Conservation (phyloP, 1,140 invertebrate genomes). For the Heliothis virescens region DNA sequence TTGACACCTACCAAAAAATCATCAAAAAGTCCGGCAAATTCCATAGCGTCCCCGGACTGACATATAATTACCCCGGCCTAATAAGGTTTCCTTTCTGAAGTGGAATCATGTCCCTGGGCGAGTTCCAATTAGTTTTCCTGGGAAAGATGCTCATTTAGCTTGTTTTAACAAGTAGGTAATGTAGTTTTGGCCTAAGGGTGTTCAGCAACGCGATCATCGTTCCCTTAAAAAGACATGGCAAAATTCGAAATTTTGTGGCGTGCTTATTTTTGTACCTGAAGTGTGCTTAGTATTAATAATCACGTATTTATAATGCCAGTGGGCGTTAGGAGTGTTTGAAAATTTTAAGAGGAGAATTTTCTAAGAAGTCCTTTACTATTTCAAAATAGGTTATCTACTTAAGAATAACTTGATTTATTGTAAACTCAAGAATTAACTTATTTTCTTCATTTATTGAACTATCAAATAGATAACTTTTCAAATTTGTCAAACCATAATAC, state of each 20-base stretch:
- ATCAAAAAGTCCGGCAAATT: not conserved
- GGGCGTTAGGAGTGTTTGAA: too few relatives aligned
- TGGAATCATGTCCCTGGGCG: slow-evolving; percentile 36
- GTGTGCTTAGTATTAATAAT: not conserved
- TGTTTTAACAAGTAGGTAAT: slow-evolving; percentile 37
- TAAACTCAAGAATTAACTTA: too few relatives aligned
- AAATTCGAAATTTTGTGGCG: not conserved
- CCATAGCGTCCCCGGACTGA: not conserved
- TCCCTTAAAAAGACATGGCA: slow-evolving; percentile 6
- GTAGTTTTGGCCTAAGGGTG: slow-evolving; percentile 11
- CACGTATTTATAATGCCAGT: too few relatives aligned
- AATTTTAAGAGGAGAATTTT: too few relatives aligned
- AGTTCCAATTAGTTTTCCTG: slow-evolving; percentile 33
- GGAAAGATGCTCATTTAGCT: slow-evolving; percentile 40
- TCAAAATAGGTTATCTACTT: too few relatives aligned
- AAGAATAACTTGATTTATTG: too few relatives aligned
- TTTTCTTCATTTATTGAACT: too few relatives aligned
- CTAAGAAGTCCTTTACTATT: too few relatives aligned
- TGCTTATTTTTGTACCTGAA: not conserved
- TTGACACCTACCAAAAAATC: slow-evolving; percentile 51
- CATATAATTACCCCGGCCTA: slow-evolving; percentile 36
- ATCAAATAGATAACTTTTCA: too few relatives aligned
- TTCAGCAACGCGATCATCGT: not conserved
- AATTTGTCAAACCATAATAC: too few relatives aligned
- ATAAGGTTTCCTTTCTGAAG: slow-evolving; percentile 42